phyloP scores from a whole-genome alignment of 2,797 vertebrate genomes.

The Gallinago solitaria region DNA sequence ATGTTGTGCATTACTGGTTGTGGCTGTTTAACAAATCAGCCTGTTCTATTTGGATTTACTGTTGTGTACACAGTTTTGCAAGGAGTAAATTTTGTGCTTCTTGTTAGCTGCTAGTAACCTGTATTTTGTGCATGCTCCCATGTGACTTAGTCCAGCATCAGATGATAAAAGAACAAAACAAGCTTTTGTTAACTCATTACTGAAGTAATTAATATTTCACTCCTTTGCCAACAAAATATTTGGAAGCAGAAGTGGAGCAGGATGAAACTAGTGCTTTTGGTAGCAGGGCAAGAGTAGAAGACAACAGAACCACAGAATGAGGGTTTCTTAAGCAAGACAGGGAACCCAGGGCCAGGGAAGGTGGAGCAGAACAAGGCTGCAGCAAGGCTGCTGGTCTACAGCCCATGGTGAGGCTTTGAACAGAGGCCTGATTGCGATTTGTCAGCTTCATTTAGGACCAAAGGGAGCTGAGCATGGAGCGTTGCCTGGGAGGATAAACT shows the following conservation, averaged over 20 bases:
- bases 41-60: slow-evolving; percentile 6
- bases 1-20: neutral
- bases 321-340: neutral
- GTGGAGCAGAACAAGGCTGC: neutral
- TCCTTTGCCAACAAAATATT: neutral
- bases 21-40: neutral
- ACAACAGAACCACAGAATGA: neutral
- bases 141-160: neutral
- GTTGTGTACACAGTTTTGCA: neutral
- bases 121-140: neutral
- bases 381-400: neutral
- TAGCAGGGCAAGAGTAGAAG: neutral
- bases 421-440: neutral
- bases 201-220: neutral
- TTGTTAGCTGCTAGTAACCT: neutral
- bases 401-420: neutral
- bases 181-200: neutral
- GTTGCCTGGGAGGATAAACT: neutral
- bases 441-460: neutral
- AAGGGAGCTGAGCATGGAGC: neutral
- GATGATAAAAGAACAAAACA: neutral
- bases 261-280: neutral
- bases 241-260: neutral
- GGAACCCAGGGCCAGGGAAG: neutral
- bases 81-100: neutral